A percentile compares a stretch with the other conserved stretches of the same genome.
Evolutionary conservation across 2,113 vertebrate species (phyloP).

Genomic region (Siphamia tubifer): DNA sequence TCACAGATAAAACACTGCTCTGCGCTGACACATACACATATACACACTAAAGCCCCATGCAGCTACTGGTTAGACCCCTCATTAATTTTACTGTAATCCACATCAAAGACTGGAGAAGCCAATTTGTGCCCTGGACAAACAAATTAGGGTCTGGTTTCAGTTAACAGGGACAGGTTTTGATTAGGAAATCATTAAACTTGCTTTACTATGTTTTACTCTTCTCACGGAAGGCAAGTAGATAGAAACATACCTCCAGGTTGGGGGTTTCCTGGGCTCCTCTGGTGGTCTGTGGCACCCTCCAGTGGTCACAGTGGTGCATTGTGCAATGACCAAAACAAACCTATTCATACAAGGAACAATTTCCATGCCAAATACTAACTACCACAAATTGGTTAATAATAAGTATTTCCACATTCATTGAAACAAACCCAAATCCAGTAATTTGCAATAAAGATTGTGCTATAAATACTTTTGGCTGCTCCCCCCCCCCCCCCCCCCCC

Average conservation of each 20-base stretch:
- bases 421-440: too few relatives aligned
- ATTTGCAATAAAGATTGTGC: too few relatives aligned
- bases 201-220: background rate
- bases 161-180: constrained; percentile 19
- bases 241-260: background rate
- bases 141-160: constrained; percentile 12
- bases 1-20: constrained; percentile 16
- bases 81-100: constrained; percentile 39
- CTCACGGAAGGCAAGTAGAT: background rate
- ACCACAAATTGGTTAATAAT: too few relatives aligned
- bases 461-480: too few relatives aligned
- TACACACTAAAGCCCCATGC: background rate
- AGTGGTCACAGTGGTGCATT: constrained; percentile 16
- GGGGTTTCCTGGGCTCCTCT: background rate
- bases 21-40: background rate
- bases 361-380: too few relatives aligned
- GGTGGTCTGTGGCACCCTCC: constrained; percentile 45
- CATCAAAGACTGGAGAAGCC: constrained; percentile 38
- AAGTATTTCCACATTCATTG: too few relatives aligned
- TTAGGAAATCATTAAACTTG: constrained; percentile 13
- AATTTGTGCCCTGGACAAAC: background rate
- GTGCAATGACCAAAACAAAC: background rate
- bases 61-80: constrained; percentile 34
- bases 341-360: too few relatives aligned
- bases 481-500: too few relatives aligned